These are phyloP conservation scores for Cantharis rustica DNA, from an alignment of 2,888 invertebrate genomes.

Conservation along the genomic window DNA sequence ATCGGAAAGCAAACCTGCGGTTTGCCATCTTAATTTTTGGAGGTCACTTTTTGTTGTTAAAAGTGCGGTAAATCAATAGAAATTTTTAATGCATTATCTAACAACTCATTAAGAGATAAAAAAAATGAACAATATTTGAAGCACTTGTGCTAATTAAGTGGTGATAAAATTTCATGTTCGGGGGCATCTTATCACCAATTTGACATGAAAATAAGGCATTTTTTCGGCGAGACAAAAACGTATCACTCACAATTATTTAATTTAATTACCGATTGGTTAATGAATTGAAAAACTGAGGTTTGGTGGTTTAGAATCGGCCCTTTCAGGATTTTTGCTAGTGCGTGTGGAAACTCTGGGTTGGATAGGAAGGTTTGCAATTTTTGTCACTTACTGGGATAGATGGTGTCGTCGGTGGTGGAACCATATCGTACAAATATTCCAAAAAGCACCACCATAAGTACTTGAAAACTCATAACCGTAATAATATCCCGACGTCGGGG, in stretches of 20 bases:
- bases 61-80: not conserved
- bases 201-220: not conserved
- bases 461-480: conserved; percentile 38
- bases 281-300: not conserved
- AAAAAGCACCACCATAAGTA: conserved; percentile 42
- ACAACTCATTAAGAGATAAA: not conserved
- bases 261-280: not conserved
- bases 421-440: conserved; percentile 42
- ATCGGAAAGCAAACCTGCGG: not conserved
- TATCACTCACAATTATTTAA: not conserved
- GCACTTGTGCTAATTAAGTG: not conserved
- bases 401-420: conserved; percentile 18
- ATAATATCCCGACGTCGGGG: conserved; percentile 36
- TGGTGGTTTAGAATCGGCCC: not conserved
- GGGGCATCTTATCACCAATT: not conserved
- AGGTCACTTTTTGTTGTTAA: not conserved
- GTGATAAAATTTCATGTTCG: not conserved
- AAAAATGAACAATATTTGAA: not conserved
- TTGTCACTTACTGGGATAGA: conserved; percentile 45
- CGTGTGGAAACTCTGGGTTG: not conserved
- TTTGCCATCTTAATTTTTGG: not conserved
- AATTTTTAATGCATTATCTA: not conserved
- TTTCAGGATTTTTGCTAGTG: not conserved
- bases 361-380: not conserved
- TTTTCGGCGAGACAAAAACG: not conserved